Percentiles rank a stretch among this genome's conserved stretches.
These are phyloP conservation scores for Caenorhabditis sp. DNA, from an alignment of 2,888 invertebrate species.

Conservation along the genomic window DNA sequence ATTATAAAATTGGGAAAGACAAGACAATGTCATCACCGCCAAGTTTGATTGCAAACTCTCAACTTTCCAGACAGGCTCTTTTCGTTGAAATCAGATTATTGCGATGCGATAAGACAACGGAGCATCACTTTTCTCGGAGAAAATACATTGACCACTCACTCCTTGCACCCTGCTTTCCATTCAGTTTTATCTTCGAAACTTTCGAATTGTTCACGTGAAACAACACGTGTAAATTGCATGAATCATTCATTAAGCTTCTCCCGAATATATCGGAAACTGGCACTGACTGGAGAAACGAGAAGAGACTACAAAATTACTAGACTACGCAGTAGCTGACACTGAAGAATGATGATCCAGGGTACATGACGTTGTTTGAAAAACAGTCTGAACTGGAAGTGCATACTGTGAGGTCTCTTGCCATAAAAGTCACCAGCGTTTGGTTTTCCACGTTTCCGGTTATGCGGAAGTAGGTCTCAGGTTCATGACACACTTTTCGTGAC, in stretches of 20 bases:
- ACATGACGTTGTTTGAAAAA: not conserved
- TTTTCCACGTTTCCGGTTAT: slow-evolving; percentile 11
- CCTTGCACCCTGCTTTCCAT: slow-evolving; percentile 22
- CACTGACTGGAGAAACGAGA: not conserved
- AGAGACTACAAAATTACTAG: slow-evolving; percentile 12
- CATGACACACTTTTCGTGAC: not conserved
- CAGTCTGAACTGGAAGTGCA: slow-evolving; percentile 5
- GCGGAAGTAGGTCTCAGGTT: not conserved
- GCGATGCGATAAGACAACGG: not conserved
- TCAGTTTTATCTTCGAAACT: not conserved
- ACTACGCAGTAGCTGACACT: slow-evolving; percentile 27
- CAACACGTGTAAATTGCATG: slow-evolving; percentile 38
- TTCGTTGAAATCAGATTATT: not conserved
- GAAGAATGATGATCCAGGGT: not conserved
- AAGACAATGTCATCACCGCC: too few species aligned
- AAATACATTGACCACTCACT: not conserved
- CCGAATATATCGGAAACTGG: slow-evolving; percentile 23
- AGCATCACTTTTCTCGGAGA: not conserved
- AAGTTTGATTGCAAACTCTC: too few species aligned
- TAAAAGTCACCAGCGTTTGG: slow-evolving; percentile 14
- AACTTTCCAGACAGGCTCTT: not conserved
- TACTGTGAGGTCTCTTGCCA: not conserved
- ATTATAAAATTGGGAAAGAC: too few species aligned
- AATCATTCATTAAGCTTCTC: slow-evolving; percentile 11
- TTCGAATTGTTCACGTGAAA: slow-evolving; percentile 31